Evolutionary conservation across 1,140 invertebrate genomes (phyloP).

Genomic region (Drosophila ohnishii): DNA sequence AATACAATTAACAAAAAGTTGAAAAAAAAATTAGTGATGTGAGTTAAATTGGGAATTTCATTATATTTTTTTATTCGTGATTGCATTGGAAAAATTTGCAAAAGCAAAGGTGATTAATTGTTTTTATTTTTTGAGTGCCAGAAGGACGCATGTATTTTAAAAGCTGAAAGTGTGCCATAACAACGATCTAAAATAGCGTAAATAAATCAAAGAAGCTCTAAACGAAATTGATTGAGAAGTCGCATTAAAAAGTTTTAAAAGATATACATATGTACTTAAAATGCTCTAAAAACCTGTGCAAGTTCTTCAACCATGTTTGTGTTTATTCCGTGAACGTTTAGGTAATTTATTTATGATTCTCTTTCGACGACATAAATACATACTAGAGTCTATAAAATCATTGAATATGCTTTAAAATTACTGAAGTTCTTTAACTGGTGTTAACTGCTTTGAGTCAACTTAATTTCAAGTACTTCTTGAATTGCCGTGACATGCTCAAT

Average conservation of each 20-base stretch:
- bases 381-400: no score
- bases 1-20: background rate
- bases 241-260: conserved; percentile 1
- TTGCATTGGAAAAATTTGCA: background rate
- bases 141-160: conserved; percentile 3
- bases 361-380: background rate
- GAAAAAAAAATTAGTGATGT: conserved; percentile 1
- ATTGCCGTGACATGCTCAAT: no score
- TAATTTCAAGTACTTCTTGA: no score
- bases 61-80: conserved; percentile 12
- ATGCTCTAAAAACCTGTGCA: background rate
- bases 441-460: no score
- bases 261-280: background rate
- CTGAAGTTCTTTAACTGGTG: background rate
- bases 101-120: background rate
- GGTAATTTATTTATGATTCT: background rate
- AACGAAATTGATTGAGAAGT: conserved; percentile 5
- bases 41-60: background rate
- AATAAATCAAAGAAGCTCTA: background rate
- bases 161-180: conserved; percentile 13
- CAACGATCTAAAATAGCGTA: conserved; percentile 5
- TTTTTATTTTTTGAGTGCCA: conserved; percentile 36
- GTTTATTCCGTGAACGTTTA: background rate
- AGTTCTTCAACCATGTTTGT: background rate
- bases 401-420: background rate